Base-by-base conservation (phyloP, 1,140 invertebrate species). In the Drosophila subobscura region DNA sequence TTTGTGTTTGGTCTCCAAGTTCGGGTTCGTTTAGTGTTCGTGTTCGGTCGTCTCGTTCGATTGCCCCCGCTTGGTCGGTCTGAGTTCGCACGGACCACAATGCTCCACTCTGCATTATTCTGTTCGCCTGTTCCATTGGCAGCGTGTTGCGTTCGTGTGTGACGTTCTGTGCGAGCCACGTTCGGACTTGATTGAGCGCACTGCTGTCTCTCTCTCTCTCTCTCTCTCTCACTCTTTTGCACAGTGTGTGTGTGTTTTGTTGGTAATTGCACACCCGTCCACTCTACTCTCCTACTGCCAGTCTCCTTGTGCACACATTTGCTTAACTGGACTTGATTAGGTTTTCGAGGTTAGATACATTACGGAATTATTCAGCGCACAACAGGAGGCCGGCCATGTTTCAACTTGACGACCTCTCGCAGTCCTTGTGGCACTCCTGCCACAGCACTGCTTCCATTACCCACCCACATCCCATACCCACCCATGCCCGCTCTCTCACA, bases 111-210 rank as follows among this genome's bases (percentile, higher is more conserved):
- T 52, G 7, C 27, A 37, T 27, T 27, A 3, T 68, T 64, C 86
- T 90, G 89, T 40, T 51, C 84, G 89, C 89, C 89, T 90, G 74
- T 56, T 90, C 60, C 46, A 46, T 44, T 68, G 66, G 77, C 89
- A 85, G 83, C 89, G 89, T 67, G 45, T 89, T 89, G 80, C 80
- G 84, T 90, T 90, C 89, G 89, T 90, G 89, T 90, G 89, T 90
- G 89, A 90, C 89, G 89, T 89, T 89, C 81, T 80, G 81, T 86
- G 83, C 79, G 55, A 59, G 33, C 44, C 58, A 61, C 56, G 42
- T 81, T 57, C 55, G 55, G 55, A 57, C 55, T 47, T 25, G 51
- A 49, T 67, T 56, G 45, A 53, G 64, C 16, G 40, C 16, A 20
- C 16, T 1, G 16, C 16, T 20, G n/a, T n/a, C n/a, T n/a, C 20